A percentile compares a stretch with the other conserved stretches of the same genome.
These are phyloP conservation scores for Pteromalus puparum DNA, from an alignment of 1,140 invertebrate species.

Conservation along the genomic window DNA sequence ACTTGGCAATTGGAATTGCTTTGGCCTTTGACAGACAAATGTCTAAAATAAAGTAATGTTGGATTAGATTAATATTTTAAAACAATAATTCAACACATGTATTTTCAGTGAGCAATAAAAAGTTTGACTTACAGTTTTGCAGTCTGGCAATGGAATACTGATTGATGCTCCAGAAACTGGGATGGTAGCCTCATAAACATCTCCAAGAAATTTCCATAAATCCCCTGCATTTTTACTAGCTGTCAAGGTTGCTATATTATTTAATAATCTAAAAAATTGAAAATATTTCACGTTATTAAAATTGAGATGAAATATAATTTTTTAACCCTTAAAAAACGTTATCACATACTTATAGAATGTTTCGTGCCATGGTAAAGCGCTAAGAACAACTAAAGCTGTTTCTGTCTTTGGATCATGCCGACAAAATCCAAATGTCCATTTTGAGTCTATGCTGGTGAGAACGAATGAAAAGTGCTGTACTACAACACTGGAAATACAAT, in stretches of 20 bases:
- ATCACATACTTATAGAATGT: constrained; percentile 90
- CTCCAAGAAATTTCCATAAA: constrained; percentile 80
- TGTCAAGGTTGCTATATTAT: constrained; percentile 79
- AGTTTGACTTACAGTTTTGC: constrained; percentile 64
- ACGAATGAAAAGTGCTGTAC: constrained; percentile 95
- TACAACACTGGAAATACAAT: constrained; percentile 75
- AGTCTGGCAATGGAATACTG: constrained; percentile 69
- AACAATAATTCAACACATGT: neutral
- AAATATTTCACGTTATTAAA: constrained; percentile 24
- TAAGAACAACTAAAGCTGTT: constrained; percentile 86
- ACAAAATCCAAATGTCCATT: constrained; percentile 97
- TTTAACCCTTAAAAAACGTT: neutral
- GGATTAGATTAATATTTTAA: constrained; percentile 3
- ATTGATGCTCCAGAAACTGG: constrained; percentile 71
- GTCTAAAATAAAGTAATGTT: constrained; percentile 73
- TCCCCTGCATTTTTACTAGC: constrained; percentile 74
- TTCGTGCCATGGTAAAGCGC: constrained; percentile 96
- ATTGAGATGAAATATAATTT: neutral
- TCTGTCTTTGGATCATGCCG: constrained; percentile 90
- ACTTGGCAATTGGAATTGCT: constrained; percentile 88
- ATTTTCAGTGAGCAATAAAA: constrained; percentile 27
- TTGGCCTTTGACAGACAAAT: constrained; percentile 86
- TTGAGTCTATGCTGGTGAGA: constrained; percentile 93
- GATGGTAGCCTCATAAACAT: constrained; percentile 80
- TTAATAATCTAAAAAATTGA: constrained; percentile 73